Percentiles rank a stretch among this genome's conserved stretches.
phyloP scores from a whole-genome alignment of 2,797 vertebrate species.

The Pyrocephalus nanus region DNA sequence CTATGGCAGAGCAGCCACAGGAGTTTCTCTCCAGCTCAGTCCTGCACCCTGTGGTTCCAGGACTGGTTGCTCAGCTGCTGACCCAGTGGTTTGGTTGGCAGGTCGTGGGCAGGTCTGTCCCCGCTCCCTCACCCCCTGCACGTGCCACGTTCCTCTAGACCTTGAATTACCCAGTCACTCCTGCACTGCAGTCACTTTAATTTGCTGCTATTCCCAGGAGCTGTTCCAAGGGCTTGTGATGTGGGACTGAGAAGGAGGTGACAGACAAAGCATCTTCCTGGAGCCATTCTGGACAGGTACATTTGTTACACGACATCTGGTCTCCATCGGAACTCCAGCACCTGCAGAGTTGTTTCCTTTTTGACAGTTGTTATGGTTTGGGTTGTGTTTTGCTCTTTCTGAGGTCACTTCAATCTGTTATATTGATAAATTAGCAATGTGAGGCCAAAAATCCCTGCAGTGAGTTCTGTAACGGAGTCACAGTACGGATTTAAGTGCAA shows the following conservation, averaged over 20 bases:
- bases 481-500: neutral
- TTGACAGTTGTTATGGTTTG: neutral
- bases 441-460: neutral
- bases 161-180: neutral
- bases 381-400: neutral
- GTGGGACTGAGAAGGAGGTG: neutral
- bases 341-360: neutral
- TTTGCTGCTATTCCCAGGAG: neutral
- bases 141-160: fast-evolving
- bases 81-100: fast-evolving
- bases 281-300: neutral
- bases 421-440: neutral
- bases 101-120: fast-evolving
- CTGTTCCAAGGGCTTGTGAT: neutral
- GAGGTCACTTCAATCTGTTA: neutral
- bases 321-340: neutral
- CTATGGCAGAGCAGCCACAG: neutral
- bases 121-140: fast-evolving
- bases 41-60: neutral
- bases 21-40: neutral
- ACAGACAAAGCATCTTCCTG: neutral
- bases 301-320: neutral
- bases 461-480: neutral
- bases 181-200: neutral
- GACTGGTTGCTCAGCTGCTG: neutral